phyloP scores from a whole-genome alignment of 64 coral and sea anemone species.

The Montipora sp. region DNA sequence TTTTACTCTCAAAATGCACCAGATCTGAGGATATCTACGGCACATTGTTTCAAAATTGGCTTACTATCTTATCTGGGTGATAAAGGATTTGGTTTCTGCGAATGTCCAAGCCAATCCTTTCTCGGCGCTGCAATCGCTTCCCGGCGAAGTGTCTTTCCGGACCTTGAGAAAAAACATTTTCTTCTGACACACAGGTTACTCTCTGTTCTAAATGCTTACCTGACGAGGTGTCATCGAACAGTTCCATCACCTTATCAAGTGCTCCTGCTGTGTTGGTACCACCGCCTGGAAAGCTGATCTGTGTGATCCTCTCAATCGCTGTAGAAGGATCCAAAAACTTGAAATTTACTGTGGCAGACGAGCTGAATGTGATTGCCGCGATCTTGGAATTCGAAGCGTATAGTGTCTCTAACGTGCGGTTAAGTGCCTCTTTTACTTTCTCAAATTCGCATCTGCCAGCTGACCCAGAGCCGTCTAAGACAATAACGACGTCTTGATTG shows the following conservation, averaged over 20 bases:
- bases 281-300: conserved; percentile 18
- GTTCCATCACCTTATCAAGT: neutral
- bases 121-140: too few relatives aligned
- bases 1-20: too few relatives aligned
- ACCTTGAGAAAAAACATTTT: too few relatives aligned
- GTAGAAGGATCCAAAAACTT: conserved; percentile 3
- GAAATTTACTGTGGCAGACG: conserved; percentile 20
- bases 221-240: conserved; percentile 6
- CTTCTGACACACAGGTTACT: neutral
- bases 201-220: neutral
- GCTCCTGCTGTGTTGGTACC: conserved; percentile 38
- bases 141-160: too few relatives aligned
- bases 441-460: conserved; percentile 10
- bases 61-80: too few relatives aligned
- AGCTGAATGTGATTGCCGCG: conserved; percentile 16
- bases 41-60: too few relatives aligned
- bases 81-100: too few relatives aligned
- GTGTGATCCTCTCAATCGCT: neutral
- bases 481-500: conserved; percentile 18
- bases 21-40: too few relatives aligned
- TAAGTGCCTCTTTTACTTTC: neutral
- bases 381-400: neutral
- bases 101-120: too few relatives aligned
- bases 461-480: conserved; percentile 37
- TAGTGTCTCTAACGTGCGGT: neutral